Evolutionary conservation across 2,888 invertebrate species (phyloP).

Genomic region (Leucania comma): DNA sequence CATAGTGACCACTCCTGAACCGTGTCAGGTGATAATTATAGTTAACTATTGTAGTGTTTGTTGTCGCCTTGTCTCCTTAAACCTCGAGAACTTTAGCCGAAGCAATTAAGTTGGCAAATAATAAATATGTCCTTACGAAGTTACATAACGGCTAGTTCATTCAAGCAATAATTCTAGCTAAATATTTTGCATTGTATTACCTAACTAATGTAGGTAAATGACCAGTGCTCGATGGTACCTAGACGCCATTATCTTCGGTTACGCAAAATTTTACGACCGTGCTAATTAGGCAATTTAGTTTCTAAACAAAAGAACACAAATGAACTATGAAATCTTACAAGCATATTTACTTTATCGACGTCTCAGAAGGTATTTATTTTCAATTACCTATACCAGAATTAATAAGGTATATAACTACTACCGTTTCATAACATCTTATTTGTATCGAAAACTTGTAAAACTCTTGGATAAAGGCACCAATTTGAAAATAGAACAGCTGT

Average conservation of each 20-base stretch:
- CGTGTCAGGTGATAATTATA: conserved; percentile 43
- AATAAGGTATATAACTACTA: too few relatives aligned
- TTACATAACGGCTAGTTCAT: conserved; percentile 41
- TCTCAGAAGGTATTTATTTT: conserved; percentile 7
- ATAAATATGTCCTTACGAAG: conserved; percentile 42
- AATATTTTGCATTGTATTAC: conserved; percentile 67
- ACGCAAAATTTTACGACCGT: conserved; percentile 69
- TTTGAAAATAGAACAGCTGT: neutral
- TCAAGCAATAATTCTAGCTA: conserved; percentile 58
- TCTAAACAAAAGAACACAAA: conserved; percentile 55
- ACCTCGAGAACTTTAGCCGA: conserved; percentile 49
- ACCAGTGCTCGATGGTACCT: conserved; percentile 50
- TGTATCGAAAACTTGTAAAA: neutral
- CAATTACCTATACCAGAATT: conserved; percentile 2
- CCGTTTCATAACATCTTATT: neutral
- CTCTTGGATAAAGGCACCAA: neutral
- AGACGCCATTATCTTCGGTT: conserved; percentile 62
- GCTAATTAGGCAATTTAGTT: conserved; percentile 73
- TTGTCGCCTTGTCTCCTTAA: conserved; percentile 38
- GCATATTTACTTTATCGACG: conserved; percentile 14
- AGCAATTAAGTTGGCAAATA: conserved; percentile 57
- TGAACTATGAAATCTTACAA: conserved; percentile 37
- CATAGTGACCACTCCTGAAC: conserved; percentile 47
- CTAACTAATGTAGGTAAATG: conserved; percentile 71
- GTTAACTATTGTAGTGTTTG: conserved; percentile 45